Evolutionary conservation across 2,797 vertebrate genomes (phyloP), one percentile per base, ranked within the genome.

Genomic region (Masticophis lateralis): DNA sequence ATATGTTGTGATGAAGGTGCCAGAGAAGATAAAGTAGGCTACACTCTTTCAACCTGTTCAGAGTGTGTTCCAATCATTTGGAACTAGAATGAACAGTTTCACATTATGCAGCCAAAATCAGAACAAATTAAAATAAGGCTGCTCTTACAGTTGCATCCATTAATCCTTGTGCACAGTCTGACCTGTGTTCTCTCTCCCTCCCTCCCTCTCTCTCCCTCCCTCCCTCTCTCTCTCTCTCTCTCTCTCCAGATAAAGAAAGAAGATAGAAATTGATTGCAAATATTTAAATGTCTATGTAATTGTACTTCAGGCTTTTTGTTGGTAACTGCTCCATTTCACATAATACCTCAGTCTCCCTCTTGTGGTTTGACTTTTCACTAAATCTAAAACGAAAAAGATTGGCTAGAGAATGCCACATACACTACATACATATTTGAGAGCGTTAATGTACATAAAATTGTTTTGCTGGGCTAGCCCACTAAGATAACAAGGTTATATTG

Each of bases 281-380:
- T 55, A 74, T 83, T 37, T 5, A 37, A 59, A 0, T 0, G 37
- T 61, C 27, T 87, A 8, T 5, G 32, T 88, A 0, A 6, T 63
- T 89, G n/a, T 53, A 6, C 18, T 22, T 27, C 0, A 61, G 59
- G 32, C 14, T 0, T 0, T 90, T 27, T 2, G 51, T 11, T 2
- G 12, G 0, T 61, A 87, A n/a, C 66, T 20, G 6, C 91, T 61
- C 83, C n/a, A 79, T 0, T 86, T 93, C 13, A 0, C 0, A 1
- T 27, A 94, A n/a, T 91, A 37, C 2, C 47, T 89, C 59, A 27
- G 90, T 89, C 94, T 96, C 93, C 94, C 95, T 95, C 92, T 94
- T 87, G 83, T 95, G 94, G 93, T 27, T 28, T 22, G n/a, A 74
- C 0, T 6, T 0, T 14, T 37, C 8, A 1, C 4, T 25, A 61